phyloP scores from a whole-genome alignment of 1,140 invertebrate species.

The Lepidurus arcticus region DNA sequence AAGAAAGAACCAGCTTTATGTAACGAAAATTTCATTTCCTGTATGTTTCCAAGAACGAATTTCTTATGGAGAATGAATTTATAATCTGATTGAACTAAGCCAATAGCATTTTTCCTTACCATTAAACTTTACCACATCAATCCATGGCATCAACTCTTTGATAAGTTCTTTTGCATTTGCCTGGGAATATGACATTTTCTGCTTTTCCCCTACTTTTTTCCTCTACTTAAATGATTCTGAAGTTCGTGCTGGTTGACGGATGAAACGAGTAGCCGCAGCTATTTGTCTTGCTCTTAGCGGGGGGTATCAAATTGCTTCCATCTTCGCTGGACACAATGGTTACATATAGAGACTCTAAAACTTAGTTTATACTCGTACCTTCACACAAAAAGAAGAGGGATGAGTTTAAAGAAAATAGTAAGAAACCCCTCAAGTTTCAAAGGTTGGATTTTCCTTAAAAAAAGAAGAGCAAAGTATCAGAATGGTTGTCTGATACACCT shows the following conservation, averaged over 20 bases:
- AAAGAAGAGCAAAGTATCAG: neutral
- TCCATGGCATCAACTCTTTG: too few species aligned
- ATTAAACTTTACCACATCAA: too few species aligned
- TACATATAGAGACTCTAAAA: neutral
- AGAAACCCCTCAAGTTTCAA: neutral
- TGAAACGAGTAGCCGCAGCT: neutral
- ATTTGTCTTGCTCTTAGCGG: constrained; percentile 18
- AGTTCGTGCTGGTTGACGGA: neutral
- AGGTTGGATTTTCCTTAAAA: neutral
- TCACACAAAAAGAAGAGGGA: neutral
- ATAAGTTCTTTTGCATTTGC: too few species aligned
- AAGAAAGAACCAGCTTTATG: too few species aligned
- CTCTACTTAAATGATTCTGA: neutral
- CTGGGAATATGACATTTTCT: neutral
- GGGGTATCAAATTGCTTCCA: neutral
- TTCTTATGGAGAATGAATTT: too few species aligned
- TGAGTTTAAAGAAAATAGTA: neutral
- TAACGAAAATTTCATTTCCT: too few species aligned
- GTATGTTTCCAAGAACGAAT: too few species aligned
- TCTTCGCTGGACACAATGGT: constrained; percentile 16
- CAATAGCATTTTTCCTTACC: too few species aligned
- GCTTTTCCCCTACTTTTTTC: neutral
- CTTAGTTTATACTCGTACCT: neutral
- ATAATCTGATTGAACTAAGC: too few species aligned
- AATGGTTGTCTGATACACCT: neutral